Evolutionary conservation across 2,888 invertebrate species (phyloP).

Genomic region (Myopa testacea): DNA sequence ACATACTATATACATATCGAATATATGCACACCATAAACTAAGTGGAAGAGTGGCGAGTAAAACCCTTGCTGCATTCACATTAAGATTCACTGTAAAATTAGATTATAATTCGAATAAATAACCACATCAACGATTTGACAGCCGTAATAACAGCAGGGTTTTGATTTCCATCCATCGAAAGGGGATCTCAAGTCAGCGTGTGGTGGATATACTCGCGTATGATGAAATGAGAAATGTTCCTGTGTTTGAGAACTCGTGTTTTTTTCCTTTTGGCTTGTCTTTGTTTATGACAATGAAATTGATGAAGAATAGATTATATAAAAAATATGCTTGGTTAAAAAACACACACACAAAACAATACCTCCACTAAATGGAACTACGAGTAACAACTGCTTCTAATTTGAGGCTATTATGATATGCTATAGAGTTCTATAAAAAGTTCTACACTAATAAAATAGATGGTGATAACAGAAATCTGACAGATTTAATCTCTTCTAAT

Average conservation of each 20-base stretch:
- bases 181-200: constrained; percentile 25
- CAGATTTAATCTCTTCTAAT: too few relatives aligned
- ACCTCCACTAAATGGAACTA: too few relatives aligned
- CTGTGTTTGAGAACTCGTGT: background rate
- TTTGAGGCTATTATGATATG: too few relatives aligned
- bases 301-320: background rate
- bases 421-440: too few relatives aligned
- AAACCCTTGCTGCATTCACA: constrained; percentile 2
- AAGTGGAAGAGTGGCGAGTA: background rate
- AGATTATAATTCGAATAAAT: constrained; percentile 50
- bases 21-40: too few relatives aligned
- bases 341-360: too few relatives aligned
- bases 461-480: too few relatives aligned
- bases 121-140: constrained; percentile 50
- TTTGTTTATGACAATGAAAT: constrained; percentile 30
- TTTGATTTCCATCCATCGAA: constrained; percentile 1
- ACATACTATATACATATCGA: background rate
- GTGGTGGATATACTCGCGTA: background rate
- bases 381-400: too few relatives aligned
- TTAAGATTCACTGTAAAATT: constrained; percentile 37
- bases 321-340: too few relatives aligned
- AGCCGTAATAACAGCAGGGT: constrained; percentile 44
- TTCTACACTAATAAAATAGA: too few relatives aligned
- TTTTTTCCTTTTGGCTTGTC: constrained; percentile 18
- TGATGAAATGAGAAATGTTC: constrained; percentile 17